Conservation (phyloP, 1,140 invertebrate genomes). For the Kradibia gibbosae region DNA sequence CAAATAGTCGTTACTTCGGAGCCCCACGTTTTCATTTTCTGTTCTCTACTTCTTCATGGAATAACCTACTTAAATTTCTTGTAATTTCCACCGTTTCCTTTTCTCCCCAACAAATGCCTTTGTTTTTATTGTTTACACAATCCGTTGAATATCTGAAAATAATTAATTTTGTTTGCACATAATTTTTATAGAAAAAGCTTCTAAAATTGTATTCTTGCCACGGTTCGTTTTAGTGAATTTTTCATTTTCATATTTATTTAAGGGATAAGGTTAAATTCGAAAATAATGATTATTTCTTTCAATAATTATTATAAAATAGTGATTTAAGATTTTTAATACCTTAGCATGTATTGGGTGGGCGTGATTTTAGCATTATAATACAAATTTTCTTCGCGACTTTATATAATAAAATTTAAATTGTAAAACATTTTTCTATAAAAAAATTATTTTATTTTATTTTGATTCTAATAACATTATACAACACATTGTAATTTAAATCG, state of each 20-base stretch:
- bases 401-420: no score
- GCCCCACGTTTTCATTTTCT: slow-evolving; percentile 11
- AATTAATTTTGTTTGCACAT: background rate
- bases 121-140: background rate
- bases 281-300: no score
- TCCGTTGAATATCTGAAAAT: background rate
- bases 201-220: background rate
- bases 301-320: no score
- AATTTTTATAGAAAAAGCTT: background rate
- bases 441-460: no score
- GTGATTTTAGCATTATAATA: no score
- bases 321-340: no score
- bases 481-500: no score
- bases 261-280: no score
- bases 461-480: no score
- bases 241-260: background rate
- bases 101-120: background rate
- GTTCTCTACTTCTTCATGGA: background rate
- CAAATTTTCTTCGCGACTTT: no score
- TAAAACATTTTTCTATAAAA: no score
- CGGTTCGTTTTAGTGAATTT: background rate
- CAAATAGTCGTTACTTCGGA: background rate
- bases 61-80: background rate
- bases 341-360: no score
- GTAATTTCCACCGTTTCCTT: background rate